Conservation (phyloP, 2,888 invertebrate genomes). For the Seira musarum region DNA sequence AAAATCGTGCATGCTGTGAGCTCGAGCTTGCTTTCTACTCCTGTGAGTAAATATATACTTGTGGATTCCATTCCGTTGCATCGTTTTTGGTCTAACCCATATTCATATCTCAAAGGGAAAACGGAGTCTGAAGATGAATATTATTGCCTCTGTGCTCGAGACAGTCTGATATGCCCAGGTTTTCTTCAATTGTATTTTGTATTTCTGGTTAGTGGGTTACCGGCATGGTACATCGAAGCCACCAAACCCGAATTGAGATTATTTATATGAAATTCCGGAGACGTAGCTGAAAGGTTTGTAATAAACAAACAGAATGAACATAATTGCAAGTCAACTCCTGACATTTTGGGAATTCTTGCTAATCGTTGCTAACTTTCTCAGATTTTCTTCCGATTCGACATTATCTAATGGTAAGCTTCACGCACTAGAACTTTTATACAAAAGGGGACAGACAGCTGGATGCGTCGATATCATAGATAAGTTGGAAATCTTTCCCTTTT, state of each 20-base stretch:
- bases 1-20: background rate
- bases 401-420: background rate
- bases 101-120: slow-evolving; percentile 19
- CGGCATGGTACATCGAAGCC: background rate
- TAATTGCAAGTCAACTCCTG: too few species aligned
- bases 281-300: too few species aligned
- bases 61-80: too few species aligned
- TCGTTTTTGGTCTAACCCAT: too few species aligned
- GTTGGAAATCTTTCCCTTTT: background rate
- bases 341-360: background rate
- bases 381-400: background rate
- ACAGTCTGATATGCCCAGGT: background rate
- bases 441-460: background rate
- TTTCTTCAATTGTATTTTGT: background rate
- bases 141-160: background rate
- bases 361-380: background rate
- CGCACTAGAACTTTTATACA: background rate
- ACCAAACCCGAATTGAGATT: too few species aligned
- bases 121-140: background rate
- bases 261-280: too few species aligned
- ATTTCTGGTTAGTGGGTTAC: background rate
- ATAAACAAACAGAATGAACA: too few species aligned
- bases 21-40: background rate
- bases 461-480: background rate
- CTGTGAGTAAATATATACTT: background rate